A percentile compares a stretch with the other conserved stretches of the same genome.
These are phyloP conservation scores for Tychaedon coryphoeus DNA, from an alignment of 2,113 vertebrate genomes.

Conservation along the genomic window DNA sequence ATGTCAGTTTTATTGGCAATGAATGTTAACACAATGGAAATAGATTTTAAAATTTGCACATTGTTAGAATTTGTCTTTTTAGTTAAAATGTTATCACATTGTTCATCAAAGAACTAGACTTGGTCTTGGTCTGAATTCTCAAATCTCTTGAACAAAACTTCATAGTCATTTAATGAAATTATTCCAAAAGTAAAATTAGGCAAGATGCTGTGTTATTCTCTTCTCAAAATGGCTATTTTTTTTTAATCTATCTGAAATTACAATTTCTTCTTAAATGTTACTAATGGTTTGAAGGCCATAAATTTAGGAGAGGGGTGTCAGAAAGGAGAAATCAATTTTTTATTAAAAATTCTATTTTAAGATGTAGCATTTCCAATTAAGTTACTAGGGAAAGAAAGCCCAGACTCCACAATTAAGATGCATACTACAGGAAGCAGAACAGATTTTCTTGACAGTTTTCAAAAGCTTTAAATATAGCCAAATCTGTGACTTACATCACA, in stretches of 20 bases:
- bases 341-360: not conserved
- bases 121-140: not conserved
- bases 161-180: not conserved
- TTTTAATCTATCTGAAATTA: not conserved
- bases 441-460: not conserved
- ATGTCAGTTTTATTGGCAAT: not conserved
- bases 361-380: not conserved
- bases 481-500: not conserved
- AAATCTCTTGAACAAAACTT: not conserved
- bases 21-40: not conserved
- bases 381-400: not conserved
- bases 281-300: not conserved
- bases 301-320: rapidly evolving
- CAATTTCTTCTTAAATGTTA: not conserved
- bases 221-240: not conserved
- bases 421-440: not conserved
- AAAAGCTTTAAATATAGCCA: not conserved
- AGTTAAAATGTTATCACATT: not conserved
- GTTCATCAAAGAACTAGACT: not conserved
- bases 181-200: not conserved
- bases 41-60: not conserved
- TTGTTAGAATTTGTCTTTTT: not conserved
- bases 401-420: not conserved
- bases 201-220: not conserved
- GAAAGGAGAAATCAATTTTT: not conserved